A percentile compares a stretch with the other conserved stretches of the same genome.
phyloP scores from a whole-genome alignment of 2,888 invertebrate genomes.

The Patella ulyssiponensis region DNA sequence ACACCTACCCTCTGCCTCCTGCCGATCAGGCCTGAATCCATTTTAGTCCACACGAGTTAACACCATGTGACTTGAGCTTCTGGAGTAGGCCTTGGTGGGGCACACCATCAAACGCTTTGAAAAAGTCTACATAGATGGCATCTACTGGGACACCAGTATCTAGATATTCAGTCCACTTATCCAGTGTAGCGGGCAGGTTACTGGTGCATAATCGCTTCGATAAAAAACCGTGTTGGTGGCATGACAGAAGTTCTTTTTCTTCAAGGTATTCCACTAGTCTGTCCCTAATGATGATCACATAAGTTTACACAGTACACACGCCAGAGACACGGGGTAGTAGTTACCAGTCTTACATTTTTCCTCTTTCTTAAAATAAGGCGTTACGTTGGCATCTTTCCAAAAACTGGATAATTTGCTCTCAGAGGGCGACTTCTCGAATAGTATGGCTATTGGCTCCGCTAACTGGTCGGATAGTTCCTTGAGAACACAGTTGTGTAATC shows the following conservation, averaged over 20 bases:
- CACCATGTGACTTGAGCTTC: slow-evolving; percentile 15
- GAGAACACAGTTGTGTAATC: not conserved
- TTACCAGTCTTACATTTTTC: too few species aligned
- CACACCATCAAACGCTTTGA: slow-evolving; percentile 19
- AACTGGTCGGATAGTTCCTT: slow-evolving; percentile 10
- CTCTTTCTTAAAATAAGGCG: too few species aligned
- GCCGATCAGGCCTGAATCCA: not conserved
- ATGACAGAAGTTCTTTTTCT: too few species aligned
- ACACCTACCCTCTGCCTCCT: slow-evolving; percentile 6
- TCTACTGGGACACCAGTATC: slow-evolving; percentile 16
- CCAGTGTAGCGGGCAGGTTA: too few species aligned
- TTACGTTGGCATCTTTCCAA: too few species aligned
- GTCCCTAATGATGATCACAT: too few species aligned
- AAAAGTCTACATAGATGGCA: not conserved
- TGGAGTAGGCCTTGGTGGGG: slow-evolving; percentile 16
- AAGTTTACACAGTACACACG: too few species aligned
- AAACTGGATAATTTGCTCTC: too few species aligned
- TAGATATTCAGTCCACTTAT: slow-evolving; percentile 6
- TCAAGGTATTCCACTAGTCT: too few species aligned
- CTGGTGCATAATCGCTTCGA: not conserved
- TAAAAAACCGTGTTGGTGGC: too few species aligned
- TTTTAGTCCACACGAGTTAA: slow-evolving; percentile 8
- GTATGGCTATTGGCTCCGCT: slow-evolving; percentile 1
- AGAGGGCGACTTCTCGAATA: not conserved
- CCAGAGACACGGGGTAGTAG: too few species aligned